Percentiles rank a stretch among this genome's conserved stretches.
phyloP scores from a whole-genome alignment of 1,140 invertebrate species.

The Ylistrum balloti region DNA sequence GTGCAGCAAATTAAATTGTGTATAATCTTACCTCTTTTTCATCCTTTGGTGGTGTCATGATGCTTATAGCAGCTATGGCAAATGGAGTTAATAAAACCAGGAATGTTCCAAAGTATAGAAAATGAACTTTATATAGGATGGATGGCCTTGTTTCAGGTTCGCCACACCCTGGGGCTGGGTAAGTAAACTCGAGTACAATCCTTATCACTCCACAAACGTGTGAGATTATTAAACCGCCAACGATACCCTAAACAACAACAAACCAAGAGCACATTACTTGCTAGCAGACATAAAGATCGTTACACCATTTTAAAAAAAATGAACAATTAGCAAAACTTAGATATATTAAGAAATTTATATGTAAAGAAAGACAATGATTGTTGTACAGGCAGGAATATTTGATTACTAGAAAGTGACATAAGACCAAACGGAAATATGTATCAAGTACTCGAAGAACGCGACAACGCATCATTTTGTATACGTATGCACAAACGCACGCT shows the following conservation, averaged over 20 bases:
- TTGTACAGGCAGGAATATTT: too few species aligned
- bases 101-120: conserved; percentile 46
- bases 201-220: conserved; percentile 80
- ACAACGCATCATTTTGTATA: too few species aligned
- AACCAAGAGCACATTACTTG: too few species aligned
- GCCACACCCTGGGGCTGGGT: conserved; percentile 64
- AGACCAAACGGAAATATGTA: too few species aligned
- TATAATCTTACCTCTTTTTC: conserved; percentile 3
- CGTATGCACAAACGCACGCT: too few species aligned
- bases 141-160: conserved; percentile 55
- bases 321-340: too few species aligned
- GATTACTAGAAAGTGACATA: too few species aligned
- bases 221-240: conserved; percentile 83
- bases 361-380: too few species aligned
- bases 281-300: too few species aligned
- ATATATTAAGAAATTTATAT: too few species aligned
- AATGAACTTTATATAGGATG: conserved; percentile 55
- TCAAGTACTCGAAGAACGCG: too few species aligned
- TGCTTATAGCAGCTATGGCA: not conserved
- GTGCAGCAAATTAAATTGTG: too few species aligned
- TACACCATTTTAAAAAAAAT: not conserved
- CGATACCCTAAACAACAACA: conserved; percentile 81
- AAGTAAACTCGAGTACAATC: conserved; percentile 63
- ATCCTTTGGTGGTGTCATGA: not conserved
- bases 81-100: not conserved